Percentiles rank a stretch among this genome's conserved stretches.
These are phyloP conservation scores for Crocuta crocuta DNA, from an alignment of 2,113 vertebrate genomes.

Conservation along the genomic window DNA sequence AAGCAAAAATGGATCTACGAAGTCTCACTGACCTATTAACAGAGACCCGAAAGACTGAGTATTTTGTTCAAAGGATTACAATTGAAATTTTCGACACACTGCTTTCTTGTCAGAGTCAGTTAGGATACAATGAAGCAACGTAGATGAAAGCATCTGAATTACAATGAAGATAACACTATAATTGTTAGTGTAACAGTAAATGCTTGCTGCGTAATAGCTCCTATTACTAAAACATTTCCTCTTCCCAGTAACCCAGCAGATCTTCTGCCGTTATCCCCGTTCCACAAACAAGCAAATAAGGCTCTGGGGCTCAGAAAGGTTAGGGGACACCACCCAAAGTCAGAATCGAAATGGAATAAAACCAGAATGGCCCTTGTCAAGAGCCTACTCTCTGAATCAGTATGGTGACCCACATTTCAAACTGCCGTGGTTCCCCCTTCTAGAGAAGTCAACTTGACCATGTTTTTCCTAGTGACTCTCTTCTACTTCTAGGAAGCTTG, in stretches of 20 bases:
- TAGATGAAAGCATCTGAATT: background rate
- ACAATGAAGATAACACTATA: background rate
- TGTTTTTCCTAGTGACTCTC: background rate
- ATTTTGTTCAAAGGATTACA: background rate
- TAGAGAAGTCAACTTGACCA: background rate
- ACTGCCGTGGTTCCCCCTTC: background rate
- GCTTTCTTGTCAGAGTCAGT: background rate
- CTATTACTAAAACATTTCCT: background rate
- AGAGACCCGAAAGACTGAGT: background rate
- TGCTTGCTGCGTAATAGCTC: background rate
- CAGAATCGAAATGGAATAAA: background rate
- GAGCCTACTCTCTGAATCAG: background rate
- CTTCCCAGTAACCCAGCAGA: background rate
- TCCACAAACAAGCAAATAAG: background rate
- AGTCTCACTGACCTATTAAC: background rate
- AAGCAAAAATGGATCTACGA: conserved; percentile 18
- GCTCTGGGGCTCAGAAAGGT: conserved; percentile 25
- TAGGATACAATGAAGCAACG: background rate
- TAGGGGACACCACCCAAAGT: background rate
- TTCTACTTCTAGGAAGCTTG: background rate
- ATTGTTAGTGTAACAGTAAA: background rate
- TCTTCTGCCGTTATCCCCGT: background rate
- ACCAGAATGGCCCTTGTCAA: background rate
- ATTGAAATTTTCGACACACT: background rate
- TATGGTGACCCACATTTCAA: background rate